phyloP scores from a whole-genome alignment of 2,113 vertebrate genomes.

The Lipophrys pholis region DNA sequence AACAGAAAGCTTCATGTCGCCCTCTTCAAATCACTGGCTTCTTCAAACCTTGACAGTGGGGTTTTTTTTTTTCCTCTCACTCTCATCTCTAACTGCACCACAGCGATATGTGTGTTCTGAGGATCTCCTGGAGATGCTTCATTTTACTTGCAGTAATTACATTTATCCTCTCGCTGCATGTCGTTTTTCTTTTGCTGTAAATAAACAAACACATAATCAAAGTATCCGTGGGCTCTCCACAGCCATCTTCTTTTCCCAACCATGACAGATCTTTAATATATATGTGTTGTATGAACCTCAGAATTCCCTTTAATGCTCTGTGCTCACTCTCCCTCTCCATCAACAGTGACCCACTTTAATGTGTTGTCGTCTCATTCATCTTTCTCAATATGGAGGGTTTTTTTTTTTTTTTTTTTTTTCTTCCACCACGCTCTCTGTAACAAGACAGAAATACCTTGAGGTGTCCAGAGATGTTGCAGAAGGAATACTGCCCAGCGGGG shows the following conservation, averaged over 20 bases:
- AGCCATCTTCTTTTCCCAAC: background rate
- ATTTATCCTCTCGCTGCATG: background rate
- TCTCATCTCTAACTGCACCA: background rate
- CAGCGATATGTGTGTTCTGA: background rate
- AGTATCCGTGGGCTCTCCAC: constrained; percentile 4
- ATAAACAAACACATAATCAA: constrained; percentile 18
- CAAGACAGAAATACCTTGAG: constrained; percentile 48
- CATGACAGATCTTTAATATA: constrained; percentile 2
- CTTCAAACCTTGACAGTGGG: background rate
- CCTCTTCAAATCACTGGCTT: background rate
- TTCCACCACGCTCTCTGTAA: background rate
- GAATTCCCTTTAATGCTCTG: constrained; percentile 4
- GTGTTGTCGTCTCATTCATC: constrained; percentile 42
- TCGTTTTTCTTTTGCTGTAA: constrained; percentile 33
- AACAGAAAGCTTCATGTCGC: background rate
- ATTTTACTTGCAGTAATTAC: constrained; percentile 28
- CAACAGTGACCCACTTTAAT: constrained; percentile 54
- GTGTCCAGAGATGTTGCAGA: constrained; percentile 51
- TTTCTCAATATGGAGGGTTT: too few relatives aligned
- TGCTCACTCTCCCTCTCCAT: background rate
- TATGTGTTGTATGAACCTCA: constrained; percentile 15
- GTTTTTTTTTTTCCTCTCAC: constrained; percentile 6
- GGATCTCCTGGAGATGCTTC: constrained; percentile 4
- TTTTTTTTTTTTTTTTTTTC: too few relatives aligned
- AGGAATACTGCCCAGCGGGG: constrained; percentile 48